Percentiles rank a stretch among this genome's conserved stretches.
These are phyloP conservation scores for Gopherus evgoodei DNA, from an alignment of 2,113 vertebrate species.

Conservation along the genomic window DNA sequence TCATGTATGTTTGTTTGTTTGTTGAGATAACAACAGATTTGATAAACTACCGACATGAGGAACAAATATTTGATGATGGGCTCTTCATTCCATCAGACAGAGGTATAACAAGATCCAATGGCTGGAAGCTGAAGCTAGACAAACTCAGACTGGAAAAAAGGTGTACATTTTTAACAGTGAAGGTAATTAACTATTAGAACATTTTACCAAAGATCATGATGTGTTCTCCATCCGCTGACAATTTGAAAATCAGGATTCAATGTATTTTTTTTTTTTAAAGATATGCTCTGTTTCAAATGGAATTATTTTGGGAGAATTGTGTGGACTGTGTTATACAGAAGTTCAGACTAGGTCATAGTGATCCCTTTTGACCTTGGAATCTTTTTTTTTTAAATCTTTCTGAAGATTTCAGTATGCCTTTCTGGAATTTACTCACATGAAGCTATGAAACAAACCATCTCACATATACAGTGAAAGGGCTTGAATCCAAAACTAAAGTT, in stretches of 20 bases:
- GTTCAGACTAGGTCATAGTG: background rate
- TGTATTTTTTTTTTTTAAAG: background rate
- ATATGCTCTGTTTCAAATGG: background rate
- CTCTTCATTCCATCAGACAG: background rate
- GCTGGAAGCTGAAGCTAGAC: background rate
- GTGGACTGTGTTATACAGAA: background rate
- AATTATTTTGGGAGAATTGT: background rate
- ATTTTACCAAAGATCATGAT: background rate
- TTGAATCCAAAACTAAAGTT: background rate
- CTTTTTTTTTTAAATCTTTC: background rate
- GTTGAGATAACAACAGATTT: background rate
- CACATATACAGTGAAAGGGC: no score
- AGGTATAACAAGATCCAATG: background rate
- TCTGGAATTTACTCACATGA: background rate
- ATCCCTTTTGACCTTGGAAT: background rate
- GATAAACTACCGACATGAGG: background rate
- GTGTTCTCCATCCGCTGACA: background rate
- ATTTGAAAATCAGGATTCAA: background rate
- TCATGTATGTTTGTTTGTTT: background rate
- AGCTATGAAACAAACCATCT: background rate
- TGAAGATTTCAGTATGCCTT: background rate
- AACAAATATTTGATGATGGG: background rate
- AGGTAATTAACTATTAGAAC: background rate
- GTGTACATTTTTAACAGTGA: background rate
- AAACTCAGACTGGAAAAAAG: background rate